phyloP scores from a whole-genome alignment of 2,797 vertebrate species.

The Columba guinea region DNA sequence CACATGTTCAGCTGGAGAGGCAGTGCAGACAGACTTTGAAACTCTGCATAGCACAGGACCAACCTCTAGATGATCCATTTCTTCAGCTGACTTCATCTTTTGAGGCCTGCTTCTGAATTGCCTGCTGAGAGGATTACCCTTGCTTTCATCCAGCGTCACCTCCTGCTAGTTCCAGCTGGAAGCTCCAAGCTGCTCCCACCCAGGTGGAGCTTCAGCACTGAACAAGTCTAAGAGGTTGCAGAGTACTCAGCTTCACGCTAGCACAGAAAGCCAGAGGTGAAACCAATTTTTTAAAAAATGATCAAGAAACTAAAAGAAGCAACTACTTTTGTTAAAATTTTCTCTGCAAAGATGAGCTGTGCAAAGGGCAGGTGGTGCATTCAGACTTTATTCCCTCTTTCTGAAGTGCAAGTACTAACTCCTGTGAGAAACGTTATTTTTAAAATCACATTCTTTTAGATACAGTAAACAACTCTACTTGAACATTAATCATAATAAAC shows the following conservation, averaged over 20 bases:
- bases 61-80: background rate
- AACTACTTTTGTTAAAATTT: background rate
- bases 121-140: constrained; percentile 16
- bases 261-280: constrained; percentile 25
- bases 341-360: background rate
- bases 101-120: background rate
- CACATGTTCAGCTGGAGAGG: background rate
- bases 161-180: background rate
- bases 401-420: background rate
- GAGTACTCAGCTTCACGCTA: background rate
- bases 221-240: background rate
- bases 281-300: background rate
- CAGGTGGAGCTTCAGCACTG: background rate
- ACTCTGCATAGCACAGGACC: background rate
- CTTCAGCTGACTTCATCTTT: constrained; percentile 5
- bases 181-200: background rate
- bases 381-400: background rate
- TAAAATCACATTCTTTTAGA: background rate
- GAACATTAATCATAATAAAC: background rate
- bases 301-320: background rate
- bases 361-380: background rate
- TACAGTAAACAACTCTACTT: background rate
- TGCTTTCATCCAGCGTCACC: background rate
- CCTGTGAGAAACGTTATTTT: background rate
- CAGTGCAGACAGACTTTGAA: background rate